A percentile compares a stretch with the other conserved stretches of the same genome.
phyloP scores from a whole-genome alignment of 2,113 vertebrate genomes.

The Bucco capensis region DNA sequence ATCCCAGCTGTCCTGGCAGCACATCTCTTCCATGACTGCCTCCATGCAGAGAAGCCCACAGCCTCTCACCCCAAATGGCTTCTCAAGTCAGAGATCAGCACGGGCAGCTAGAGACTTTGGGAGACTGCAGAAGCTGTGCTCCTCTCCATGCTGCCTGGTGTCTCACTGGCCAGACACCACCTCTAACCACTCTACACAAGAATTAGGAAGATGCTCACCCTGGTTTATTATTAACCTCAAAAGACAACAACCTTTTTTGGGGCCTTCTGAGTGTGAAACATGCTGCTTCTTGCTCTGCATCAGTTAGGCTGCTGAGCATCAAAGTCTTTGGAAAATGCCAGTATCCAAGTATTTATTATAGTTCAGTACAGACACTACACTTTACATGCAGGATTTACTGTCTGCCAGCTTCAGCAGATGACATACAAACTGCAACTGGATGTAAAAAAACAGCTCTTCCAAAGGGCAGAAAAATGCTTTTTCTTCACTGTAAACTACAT shows the following conservation, averaged over 20 bases:
- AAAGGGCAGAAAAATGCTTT: neutral
- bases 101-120: neutral
- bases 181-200: neutral
- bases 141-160: too few species aligned
- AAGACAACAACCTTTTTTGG: neutral
- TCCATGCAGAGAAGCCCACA: neutral
- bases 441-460: neutral
- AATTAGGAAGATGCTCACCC: neutral
- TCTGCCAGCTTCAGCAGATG: neutral
- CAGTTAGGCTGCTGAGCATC: neutral
- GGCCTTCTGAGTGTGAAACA: neutral
- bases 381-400: neutral
- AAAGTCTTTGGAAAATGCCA: neutral
- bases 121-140: neutral
- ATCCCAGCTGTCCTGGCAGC: neutral
- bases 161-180: neutral
- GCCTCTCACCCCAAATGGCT: neutral
- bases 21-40: neutral
- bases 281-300: neutral
- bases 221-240: neutral
- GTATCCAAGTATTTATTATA: neutral
- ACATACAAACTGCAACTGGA: neutral
- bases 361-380: neutral
- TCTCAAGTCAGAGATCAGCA: neutral
- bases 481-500: neutral